These are phyloP conservation scores for Platanista minor DNA, from an alignment of 2,113 vertebrate species.

Conservation along the genomic window DNA sequence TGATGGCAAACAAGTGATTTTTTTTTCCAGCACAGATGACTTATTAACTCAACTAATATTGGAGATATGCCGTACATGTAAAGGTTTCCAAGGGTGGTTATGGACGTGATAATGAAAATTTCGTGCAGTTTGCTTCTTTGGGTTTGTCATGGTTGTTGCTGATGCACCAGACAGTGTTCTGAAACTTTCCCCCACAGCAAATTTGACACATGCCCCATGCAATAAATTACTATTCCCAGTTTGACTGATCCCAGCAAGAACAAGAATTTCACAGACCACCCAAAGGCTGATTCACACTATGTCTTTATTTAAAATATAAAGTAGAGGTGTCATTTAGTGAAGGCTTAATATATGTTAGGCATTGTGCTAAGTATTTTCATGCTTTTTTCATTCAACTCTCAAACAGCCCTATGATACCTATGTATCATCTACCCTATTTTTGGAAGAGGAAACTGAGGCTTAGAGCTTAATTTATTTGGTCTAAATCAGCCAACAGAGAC, in stretches of 20 bases:
- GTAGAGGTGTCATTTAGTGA: neutral
- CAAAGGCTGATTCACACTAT: neutral
- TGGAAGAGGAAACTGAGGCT: neutral
- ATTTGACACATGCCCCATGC: neutral
- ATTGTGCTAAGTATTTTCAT: neutral
- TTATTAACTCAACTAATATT: neutral
- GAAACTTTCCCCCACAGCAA: neutral
- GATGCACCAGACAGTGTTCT: neutral
- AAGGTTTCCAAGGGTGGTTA: neutral
- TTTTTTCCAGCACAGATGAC: neutral
- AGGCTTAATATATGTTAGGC: neutral
- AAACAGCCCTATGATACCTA: neutral
- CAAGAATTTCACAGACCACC: slow-evolving; percentile 7
- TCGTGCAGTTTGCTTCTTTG: neutral
- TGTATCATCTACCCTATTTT: neutral
- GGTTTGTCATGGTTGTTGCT: neutral
- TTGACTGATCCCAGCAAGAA: slow-evolving; percentile 3
- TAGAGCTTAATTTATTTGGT: neutral
- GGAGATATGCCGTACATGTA: neutral
- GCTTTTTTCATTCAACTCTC: neutral
- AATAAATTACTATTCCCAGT: neutral
- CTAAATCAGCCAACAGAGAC: neutral
- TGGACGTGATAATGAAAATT: neutral
- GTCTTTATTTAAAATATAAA: neutral
- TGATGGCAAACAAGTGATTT: neutral